phyloP scores from a whole-genome alignment of 2,797 vertebrate genomes.

The Eurystomus glaucurus region DNA sequence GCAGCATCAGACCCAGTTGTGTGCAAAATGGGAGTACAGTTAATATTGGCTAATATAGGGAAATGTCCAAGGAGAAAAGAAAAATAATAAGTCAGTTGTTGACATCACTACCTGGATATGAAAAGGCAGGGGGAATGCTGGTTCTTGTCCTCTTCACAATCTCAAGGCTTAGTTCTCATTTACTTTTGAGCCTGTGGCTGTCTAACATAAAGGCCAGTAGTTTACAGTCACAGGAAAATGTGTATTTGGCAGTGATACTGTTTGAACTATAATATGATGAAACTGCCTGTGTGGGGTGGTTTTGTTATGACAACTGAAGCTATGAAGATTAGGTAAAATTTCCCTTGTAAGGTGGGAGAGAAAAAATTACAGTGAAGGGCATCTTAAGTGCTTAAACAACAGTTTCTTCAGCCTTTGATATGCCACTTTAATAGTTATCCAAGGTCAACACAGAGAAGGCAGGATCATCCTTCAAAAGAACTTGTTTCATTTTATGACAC shows the following conservation, averaged over 20 bases:
- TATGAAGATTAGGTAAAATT: slow-evolving; percentile 42
- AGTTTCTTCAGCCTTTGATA: slow-evolving; percentile 48
- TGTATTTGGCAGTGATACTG: slow-evolving; percentile 3
- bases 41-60: not conserved
- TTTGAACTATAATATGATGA: not conserved
- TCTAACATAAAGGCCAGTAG: not conserved
- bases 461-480: slow-evolving; percentile 36
- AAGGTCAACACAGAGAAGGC: slow-evolving; percentile 1
- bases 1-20: not conserved
- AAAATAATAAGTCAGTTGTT: not conserved
- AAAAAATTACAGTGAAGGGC: slow-evolving; percentile 24
- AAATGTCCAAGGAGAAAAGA: not conserved
- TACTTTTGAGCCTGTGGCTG: not conserved
- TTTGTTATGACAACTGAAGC: slow-evolving; percentile 71
- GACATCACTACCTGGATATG: not conserved
- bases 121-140: not conserved
- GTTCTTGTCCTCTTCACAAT: not conserved
- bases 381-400: slow-evolving; percentile 13
- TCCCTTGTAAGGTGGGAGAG: not conserved
- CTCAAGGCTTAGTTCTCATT: not conserved
- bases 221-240: slow-evolving; percentile 36
- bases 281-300: slow-evolving; percentile 12
- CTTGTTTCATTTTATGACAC: slow-evolving; percentile 28
- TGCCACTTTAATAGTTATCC: slow-evolving; percentile 29
- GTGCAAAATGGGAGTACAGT: not conserved